Base-by-base conservation (phyloP, 2,888 invertebrate species). In the Oscheius sp. region DNA sequence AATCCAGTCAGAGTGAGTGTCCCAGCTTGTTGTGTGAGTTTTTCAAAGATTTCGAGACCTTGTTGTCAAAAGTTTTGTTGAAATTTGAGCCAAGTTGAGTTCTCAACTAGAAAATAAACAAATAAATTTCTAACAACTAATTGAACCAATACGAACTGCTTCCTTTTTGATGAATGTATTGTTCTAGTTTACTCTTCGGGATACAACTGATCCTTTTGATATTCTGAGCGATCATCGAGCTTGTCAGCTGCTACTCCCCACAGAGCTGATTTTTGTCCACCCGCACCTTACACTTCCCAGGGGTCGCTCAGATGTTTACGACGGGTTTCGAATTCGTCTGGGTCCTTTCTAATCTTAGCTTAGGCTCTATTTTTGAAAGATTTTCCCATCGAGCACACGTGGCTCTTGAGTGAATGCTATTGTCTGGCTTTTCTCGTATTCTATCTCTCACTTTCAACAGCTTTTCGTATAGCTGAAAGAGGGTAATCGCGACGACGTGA, bases 181-280 rank as follows among this genome's bases (percentile, higher is more conserved):
- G n/a, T n/a, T n/a, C n/a, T n/a, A n/a, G n/a, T 37, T 37, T 37
- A 10, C 15, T 37, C 37, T 37, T 15, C 10, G 20, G 12, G 48
- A 6, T 8, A n/a, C 55, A 34, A 34, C 34, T 55, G 55, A 55
- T 55, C 34, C 34, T n/a, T 34, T 20, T n/a, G 55, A 33, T 55
- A 52, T 52, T 52, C 42, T 42, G 10, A 29, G 25, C 29, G 52
- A 52, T 52, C 27, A 29, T 5, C n/a, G n/a, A n/a, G n/a, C n/a
- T n/a, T 42, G 61, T 29, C 61, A 61, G 61, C 61, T 61, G 61
- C 45, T n/a, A n/a, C n/a, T 31, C 61, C 15, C 45, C 23, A n/a
- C 33, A 25, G 45, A 45, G 61, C 45, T 61, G 61, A 61, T 61
- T 61, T 61, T 61, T 61, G 61, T 45, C 61, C 61, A 45, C 45